phyloP scores from a whole-genome alignment of 2,888 invertebrate genomes.

The Acanthosepion pharaonis region DNA sequence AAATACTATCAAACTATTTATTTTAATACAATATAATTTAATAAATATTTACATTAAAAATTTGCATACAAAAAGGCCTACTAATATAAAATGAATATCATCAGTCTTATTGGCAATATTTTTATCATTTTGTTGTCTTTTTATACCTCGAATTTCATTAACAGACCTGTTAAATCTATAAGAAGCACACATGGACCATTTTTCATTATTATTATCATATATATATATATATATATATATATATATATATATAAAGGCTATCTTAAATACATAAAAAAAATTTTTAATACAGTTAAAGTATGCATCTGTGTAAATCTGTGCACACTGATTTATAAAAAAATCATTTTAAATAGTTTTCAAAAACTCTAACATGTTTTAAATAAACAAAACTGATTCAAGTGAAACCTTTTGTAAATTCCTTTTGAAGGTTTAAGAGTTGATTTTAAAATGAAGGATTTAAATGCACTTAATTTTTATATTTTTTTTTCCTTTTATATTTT shows the following conservation, averaged over 20 bases:
- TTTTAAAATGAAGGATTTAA: neutral
- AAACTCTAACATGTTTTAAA: neutral
- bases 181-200: too few species aligned
- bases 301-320: neutral
- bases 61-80: too few species aligned
- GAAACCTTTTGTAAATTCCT: neutral
- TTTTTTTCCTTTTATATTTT: neutral
- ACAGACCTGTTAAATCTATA: too few species aligned
- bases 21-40: too few species aligned
- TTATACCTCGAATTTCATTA: too few species aligned
- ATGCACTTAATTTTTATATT: neutral
- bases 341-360: neutral
- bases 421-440: conserved; percentile 6
- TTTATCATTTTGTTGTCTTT: too few species aligned
- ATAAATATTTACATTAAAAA: too few species aligned
- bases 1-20: too few species aligned
- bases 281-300: neutral
- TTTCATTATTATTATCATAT: too few species aligned
- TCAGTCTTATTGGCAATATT: too few species aligned
- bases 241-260: neutral
- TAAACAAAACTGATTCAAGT: conserved; percentile 18
- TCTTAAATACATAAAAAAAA: neutral
- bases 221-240: too few species aligned
- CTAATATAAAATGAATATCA: too few species aligned
- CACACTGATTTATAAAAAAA: neutral